Conservation (phyloP, 1,140 invertebrate species). For the Nautilus pompilius region DNA sequence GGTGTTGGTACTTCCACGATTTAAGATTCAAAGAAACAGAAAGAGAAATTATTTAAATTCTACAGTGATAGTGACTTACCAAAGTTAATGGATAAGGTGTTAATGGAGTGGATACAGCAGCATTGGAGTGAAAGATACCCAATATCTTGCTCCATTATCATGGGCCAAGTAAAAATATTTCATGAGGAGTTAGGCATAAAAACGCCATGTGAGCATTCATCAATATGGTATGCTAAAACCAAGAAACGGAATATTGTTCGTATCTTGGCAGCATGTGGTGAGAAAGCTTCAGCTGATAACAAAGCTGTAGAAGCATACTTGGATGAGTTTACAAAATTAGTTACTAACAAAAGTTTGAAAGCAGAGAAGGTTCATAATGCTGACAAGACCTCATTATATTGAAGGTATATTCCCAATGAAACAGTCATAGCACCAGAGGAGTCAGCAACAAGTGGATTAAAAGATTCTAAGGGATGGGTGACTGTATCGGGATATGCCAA, state of each 20-base stretch:
- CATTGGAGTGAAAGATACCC: not conserved
- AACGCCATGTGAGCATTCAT: not conserved
- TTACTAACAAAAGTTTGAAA: not conserved
- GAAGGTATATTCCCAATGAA: not conserved
- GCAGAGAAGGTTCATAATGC: not conserved
- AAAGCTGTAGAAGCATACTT: not conserved
- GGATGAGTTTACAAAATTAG: not conserved
- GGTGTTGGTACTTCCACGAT: constrained; percentile 1
- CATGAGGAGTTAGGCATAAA: constrained; percentile 6
- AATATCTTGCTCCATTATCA: not conserved
- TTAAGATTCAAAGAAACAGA: not conserved
- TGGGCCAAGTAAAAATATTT: not conserved
- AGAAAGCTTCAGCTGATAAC: not conserved
- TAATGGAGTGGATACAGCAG: not conserved
- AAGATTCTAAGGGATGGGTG: too few relatives aligned
- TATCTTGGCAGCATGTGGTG: not conserved
- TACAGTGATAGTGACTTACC: not conserved
- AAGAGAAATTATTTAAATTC: not conserved
- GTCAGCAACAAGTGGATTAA: too few relatives aligned
- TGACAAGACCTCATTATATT: not conserved
- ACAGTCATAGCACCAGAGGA: too few relatives aligned
- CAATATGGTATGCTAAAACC: not conserved
- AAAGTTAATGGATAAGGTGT: not conserved
- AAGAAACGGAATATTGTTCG: not conserved
- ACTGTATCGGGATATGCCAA: too few relatives aligned